Evolutionary conservation across 2,888 invertebrate species (phyloP).

Genomic region (Chymomyza amoena): DNA sequence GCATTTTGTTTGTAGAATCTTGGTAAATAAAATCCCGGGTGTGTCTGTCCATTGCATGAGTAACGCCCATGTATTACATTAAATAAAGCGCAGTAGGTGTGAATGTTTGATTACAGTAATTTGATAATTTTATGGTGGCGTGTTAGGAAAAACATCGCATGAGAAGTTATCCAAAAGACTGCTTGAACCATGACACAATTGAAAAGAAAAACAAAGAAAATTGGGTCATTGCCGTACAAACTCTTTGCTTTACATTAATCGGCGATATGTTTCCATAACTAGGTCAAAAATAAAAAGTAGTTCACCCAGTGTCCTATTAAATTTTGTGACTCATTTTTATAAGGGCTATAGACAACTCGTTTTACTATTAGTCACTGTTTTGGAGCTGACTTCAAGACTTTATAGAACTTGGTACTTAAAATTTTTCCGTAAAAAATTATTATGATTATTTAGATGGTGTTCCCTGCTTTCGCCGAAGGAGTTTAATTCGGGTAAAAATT

Average conservation of each 20-base stretch:
- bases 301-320: neutral
- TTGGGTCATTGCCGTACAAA: neutral
- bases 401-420: too few species aligned
- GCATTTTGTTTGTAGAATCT: neutral
- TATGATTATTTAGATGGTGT: too few species aligned
- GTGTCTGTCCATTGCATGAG: neutral
- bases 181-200: slow-evolving; percentile 15
- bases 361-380: too few species aligned
- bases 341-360: too few species aligned
- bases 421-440: too few species aligned
- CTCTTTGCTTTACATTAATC: neutral
- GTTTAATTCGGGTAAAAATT: too few species aligned
- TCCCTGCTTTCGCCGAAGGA: too few species aligned
- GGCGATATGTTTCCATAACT: neutral
- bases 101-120: neutral
- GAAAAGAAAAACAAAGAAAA: slow-evolving; percentile 9
- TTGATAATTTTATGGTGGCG: neutral
- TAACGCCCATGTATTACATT: neutral
- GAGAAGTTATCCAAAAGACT: neutral
- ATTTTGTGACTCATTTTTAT: neutral
- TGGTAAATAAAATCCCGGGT: neutral
- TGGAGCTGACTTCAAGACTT: too few species aligned
- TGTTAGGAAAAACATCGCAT: neutral
- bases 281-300: neutral
- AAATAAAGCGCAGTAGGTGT: neutral